Conservation (phyloP, 2,888 invertebrate species). For the Chaitophorus viminalis region DNA sequence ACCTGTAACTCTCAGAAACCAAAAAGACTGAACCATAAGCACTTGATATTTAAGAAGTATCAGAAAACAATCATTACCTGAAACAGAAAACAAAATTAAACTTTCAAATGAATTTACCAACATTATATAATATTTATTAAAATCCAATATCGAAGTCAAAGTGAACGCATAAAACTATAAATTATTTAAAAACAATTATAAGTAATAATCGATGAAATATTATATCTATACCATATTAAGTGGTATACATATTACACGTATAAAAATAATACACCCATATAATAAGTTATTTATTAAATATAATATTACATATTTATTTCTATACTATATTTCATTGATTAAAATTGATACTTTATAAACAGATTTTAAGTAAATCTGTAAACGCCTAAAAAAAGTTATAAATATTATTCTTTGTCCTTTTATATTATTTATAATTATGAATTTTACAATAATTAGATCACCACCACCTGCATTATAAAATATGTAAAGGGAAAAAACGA, state of each 20-base stretch:
- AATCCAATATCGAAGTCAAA: not conserved
- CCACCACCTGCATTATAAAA: not conserved
- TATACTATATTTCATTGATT: too few species aligned
- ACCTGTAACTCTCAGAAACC: not conserved
- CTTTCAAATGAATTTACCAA: not conserved
- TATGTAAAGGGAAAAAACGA: not conserved
- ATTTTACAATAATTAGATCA: too few species aligned
- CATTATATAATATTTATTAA: not conserved
- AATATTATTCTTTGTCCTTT: too few species aligned
- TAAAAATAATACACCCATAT: too few species aligned
- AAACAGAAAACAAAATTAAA: not conserved
- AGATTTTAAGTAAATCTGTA: too few species aligned
- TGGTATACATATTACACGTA: too few species aligned
- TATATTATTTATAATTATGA: too few species aligned
- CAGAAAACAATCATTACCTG: not conserved
- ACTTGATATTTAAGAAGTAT: not conserved
- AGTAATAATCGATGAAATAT: not conserved
- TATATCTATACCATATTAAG: too few species aligned
- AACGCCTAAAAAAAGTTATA: too few species aligned
- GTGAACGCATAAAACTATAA: not conserved
- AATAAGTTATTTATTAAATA: too few species aligned
- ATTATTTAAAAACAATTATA: not conserved
- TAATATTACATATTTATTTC: too few species aligned
- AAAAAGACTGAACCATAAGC: not conserved
- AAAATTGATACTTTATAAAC: too few species aligned